phyloP scores from a whole-genome alignment of 1,140 invertebrate genomes.

The Nomia melanderi region DNA sequence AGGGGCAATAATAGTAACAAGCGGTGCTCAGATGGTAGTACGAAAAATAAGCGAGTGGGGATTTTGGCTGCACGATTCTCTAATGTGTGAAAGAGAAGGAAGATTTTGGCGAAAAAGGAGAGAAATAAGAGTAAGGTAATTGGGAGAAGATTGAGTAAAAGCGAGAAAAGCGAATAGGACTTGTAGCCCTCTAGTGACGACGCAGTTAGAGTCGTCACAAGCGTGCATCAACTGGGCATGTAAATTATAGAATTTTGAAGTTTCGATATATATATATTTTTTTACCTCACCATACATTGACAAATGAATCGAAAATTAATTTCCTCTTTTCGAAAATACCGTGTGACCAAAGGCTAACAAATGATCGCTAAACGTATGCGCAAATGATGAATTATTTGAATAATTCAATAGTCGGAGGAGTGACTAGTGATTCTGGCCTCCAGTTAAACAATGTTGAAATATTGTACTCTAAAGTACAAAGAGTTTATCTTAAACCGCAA shows the following conservation, averaged over 20 bases:
- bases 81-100: no score
- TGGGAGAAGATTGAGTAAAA: no score
- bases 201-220: no score
- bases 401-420: conserved; percentile 62
- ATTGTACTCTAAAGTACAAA: conserved; percentile 79
- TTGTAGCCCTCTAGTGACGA: no score
- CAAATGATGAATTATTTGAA: conserved; percentile 75
- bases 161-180: no score
- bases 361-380: conserved; percentile 39
- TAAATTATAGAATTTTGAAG: conserved; percentile 54
- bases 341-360: conserved; percentile 24
- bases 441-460: conserved; percentile 78
- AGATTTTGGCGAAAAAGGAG: no score
- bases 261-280: conserved; percentile 27
- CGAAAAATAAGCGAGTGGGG: conserved; percentile 47
- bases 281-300: conserved; percentile 39
- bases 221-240: conserved; percentile 54
- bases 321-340: conserved; percentile 5
- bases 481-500: conserved; percentile 78
- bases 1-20: conserved; percentile 29
- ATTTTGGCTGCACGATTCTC: no score
- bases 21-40: conserved; percentile 60
- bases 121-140: no score
- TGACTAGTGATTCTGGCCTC: conserved; percentile 69
- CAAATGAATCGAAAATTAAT: conserved; percentile 59